phyloP scores from a whole-genome alignment of 2,888 invertebrate genomes.

The Drosophila colorata region DNA sequence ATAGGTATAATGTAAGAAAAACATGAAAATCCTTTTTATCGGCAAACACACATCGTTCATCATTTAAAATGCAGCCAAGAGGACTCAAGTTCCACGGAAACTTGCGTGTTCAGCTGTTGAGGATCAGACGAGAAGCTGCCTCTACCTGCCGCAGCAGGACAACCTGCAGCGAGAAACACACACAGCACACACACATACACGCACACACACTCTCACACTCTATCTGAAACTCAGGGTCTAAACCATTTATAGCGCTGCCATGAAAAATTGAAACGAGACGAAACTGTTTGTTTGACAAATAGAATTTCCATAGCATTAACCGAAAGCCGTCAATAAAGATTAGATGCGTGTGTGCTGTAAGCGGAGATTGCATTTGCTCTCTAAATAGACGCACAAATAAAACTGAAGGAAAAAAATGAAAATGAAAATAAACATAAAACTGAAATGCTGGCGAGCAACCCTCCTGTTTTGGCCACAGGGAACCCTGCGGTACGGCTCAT shows the following conservation, averaged over 20 bases:
- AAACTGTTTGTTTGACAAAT: slow-evolving; percentile 78
- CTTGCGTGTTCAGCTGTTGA: slow-evolving; percentile 59
- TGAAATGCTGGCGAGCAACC: slow-evolving; percentile 35
- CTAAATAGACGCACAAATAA: slow-evolving; percentile 26
- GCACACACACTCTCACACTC: neutral
- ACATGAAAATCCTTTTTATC: slow-evolving; percentile 73
- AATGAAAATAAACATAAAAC: slow-evolving; percentile 6
- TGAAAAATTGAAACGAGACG: slow-evolving; percentile 50
- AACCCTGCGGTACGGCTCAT: slow-evolving; percentile 59
- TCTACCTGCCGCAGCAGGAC: slow-evolving; percentile 53
- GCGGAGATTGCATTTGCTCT: slow-evolving; percentile 72
- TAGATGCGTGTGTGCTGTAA: slow-evolving; percentile 53
- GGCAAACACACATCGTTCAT: slow-evolving; percentile 41
- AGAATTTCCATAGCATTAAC: slow-evolving; percentile 58
- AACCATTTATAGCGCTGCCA: slow-evolving; percentile 43
- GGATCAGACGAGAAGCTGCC: slow-evolving; percentile 33
- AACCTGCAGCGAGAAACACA: slow-evolving; percentile 57
- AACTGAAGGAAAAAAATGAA: slow-evolving; percentile 22
- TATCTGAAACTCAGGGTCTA: slow-evolving; percentile 2
- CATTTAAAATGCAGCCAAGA: slow-evolving; percentile 28
- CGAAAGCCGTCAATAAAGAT: slow-evolving; percentile 71
- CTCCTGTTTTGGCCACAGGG: slow-evolving; percentile 10
- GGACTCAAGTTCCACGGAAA: slow-evolving; percentile 47
- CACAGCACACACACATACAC: neutral
- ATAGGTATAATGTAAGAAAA: slow-evolving; percentile 50